These are phyloP conservation scores for Drosophila bocki DNA, from an alignment of 1,140 invertebrate species.

Conservation along the genomic window DNA sequence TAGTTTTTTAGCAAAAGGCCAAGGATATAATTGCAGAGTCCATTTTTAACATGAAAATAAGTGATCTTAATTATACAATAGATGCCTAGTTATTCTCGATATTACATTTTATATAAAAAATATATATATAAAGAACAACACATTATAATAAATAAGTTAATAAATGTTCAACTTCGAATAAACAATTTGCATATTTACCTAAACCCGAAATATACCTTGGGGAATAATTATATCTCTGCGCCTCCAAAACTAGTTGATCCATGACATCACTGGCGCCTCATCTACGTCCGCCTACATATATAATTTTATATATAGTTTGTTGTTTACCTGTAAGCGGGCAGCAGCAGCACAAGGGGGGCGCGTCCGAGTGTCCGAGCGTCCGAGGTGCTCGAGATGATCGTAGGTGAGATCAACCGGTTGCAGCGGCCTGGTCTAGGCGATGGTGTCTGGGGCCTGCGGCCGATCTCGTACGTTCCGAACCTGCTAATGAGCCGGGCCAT, in stretches of 20 bases:
- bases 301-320: background rate
- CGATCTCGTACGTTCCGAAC: conserved; percentile 27
- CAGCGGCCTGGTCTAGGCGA: conserved; percentile 17
- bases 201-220: background rate
- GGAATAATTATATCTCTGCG: background rate
- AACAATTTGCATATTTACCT: background rate
- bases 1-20: background rate
- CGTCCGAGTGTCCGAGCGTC: conserved; percentile 24
- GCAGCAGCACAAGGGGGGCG: conserved; percentile 14
- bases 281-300: conserved; percentile 1
- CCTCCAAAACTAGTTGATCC: conserved; percentile 1
- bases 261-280: conserved; percentile 27
- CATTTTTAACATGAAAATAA: background rate
- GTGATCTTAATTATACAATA: background rate
- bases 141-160: background rate
- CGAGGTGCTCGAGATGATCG: conserved; percentile 13
- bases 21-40: background rate
- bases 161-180: background rate
- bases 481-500: conserved; percentile 44
- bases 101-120: background rate
- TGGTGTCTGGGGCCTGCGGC: conserved; percentile 5
- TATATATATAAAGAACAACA: background rate
- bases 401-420: conserved; percentile 35
- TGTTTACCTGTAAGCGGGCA: conserved; percentile 5
- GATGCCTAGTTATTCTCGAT: too few relatives aligned